Percentiles rank a stretch among this genome's conserved stretches.
These are phyloP conservation scores for Hoplostethus mediterraneus DNA, from an alignment of 2,797 vertebrate genomes.

Conservation along the genomic window DNA sequence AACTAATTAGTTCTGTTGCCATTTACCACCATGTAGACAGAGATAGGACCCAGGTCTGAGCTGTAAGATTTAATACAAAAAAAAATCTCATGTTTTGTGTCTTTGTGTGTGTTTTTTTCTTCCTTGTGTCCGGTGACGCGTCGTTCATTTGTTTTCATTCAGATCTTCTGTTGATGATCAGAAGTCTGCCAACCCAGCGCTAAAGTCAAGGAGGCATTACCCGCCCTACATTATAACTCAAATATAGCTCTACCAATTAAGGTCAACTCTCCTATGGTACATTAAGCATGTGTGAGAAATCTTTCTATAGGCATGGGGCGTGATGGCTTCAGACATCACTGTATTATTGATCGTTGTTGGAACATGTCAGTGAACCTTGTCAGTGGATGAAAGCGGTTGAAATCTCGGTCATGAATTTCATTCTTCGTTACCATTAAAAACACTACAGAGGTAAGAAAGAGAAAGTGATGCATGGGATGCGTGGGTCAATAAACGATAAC, in stretches of 20 bases:
- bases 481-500: conserved; percentile 20
- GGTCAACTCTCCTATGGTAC: conserved; percentile 70
- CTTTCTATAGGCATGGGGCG: conserved; percentile 17
- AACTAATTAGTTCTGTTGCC: conserved; percentile 70
- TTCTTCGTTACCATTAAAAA: conserved; percentile 7
- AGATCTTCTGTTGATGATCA: conserved; percentile 57
- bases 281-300: conserved; percentile 53
- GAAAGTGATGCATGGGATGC: neutral
- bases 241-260: conserved; percentile 80
- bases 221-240: conserved; percentile 75
- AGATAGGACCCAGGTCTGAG: conserved; percentile 24
- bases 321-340: conserved; percentile 14
- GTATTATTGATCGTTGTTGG: conserved; percentile 46
- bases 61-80: conserved; percentile 32
- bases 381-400: conserved; percentile 22
- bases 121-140: conserved; percentile 7
- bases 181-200: conserved; percentile 40
- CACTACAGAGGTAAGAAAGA: neutral
- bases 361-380: conserved; percentile 19
- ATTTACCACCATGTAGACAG: conserved; percentile 35
- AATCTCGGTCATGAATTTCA: conserved; percentile 17
- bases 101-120: conserved; percentile 28
- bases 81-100: conserved; percentile 20
- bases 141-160: neutral
- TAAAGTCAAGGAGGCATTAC: conserved; percentile 70